phyloP scores from a whole-genome alignment of 1,140 invertebrate species.

The Myzus persicae region DNA sequence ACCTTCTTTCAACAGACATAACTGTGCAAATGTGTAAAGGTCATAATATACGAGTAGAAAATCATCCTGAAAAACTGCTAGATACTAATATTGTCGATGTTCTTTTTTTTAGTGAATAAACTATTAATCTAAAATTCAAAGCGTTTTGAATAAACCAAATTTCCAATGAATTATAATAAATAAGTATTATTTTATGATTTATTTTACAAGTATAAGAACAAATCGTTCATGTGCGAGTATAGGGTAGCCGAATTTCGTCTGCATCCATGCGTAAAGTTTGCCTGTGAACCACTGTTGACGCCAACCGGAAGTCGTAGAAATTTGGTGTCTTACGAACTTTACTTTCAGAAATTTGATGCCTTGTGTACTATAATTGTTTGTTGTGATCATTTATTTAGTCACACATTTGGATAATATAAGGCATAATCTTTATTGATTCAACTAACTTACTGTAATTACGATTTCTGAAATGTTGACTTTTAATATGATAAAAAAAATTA shows the following conservation, averaged over 20 bases:
- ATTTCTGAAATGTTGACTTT: not conserved
- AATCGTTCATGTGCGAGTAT: not conserved
- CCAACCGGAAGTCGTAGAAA: not conserved
- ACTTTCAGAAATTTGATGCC: not conserved
- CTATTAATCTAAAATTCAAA: not conserved
- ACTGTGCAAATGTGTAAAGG: not conserved
- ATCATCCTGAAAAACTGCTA: not conserved
- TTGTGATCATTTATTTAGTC: not conserved
- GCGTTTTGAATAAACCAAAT: not conserved
- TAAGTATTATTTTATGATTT: not conserved
- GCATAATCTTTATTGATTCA: not conserved
- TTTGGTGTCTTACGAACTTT: not conserved
- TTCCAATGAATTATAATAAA: not conserved
- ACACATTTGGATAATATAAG: not conserved
- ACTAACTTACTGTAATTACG: not conserved
- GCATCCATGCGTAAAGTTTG: not conserved
- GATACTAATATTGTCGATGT: not conserved
- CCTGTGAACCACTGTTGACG: not conserved
- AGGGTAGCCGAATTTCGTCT: not conserved
- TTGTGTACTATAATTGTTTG: not conserved
- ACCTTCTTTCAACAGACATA: not conserved
- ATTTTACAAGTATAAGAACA: not conserved
- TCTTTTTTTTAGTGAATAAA: not conserved
- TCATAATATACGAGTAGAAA: not conserved
- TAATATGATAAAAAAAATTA: not conserved